phyloP scores from a whole-genome alignment of 2,113 vertebrate genomes.

The Chloropsis cyanopogon region DNA sequence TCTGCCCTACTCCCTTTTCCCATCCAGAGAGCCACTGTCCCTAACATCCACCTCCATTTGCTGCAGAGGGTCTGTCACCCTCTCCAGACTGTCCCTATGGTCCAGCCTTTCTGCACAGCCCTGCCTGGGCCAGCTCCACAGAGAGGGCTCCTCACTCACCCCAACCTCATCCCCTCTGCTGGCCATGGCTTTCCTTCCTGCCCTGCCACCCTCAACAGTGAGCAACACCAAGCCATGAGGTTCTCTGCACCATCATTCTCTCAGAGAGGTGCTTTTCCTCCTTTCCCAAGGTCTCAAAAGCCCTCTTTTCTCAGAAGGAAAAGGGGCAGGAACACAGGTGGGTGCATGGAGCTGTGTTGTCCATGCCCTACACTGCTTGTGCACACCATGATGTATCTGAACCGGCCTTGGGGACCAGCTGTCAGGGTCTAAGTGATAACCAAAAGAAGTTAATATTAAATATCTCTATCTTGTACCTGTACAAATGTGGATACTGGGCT shows the following conservation, averaged over 20 bases:
- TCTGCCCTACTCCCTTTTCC: not conserved
- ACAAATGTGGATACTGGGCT: not conserved
- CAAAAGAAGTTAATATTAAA: not conserved
- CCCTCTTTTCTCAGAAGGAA: not conserved
- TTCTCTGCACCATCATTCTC: not conserved
- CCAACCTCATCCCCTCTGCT: not conserved
- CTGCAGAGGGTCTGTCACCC: not conserved
- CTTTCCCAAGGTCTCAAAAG: not conserved
- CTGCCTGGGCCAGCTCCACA: not conserved
- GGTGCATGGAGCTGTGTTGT: not conserved
- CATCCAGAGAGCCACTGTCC: not conserved
- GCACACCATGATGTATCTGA: not conserved
- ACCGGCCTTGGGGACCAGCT: not conserved
- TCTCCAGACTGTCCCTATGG: fast-evolving
- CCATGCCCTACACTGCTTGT: fast-evolving
- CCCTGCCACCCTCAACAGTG: fast-evolving
- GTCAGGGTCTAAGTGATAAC: not conserved
- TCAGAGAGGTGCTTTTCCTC: not conserved
- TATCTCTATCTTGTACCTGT: not conserved
- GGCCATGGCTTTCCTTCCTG: not conserved
- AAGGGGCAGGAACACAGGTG: not conserved
- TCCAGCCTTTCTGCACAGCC: not conserved
- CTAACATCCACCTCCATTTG: fast-evolving
- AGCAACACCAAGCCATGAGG: not conserved
- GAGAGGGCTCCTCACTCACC: not conserved